Percentiles rank a stretch among this genome's conserved stretches.
phyloP scores from a whole-genome alignment of 1,140 invertebrate genomes.

The Babylonia areolata region DNA sequence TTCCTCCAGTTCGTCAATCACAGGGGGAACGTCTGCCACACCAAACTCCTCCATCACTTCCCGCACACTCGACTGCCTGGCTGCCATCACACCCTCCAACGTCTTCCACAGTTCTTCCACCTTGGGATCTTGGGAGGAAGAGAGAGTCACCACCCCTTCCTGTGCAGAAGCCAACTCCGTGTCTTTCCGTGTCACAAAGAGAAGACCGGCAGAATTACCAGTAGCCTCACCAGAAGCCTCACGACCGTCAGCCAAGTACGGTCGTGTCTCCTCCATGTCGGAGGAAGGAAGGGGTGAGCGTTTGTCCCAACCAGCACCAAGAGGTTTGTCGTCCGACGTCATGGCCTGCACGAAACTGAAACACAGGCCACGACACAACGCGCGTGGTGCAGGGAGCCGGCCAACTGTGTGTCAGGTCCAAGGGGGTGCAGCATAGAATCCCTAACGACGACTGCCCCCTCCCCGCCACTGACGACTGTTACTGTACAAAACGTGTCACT shows the following conservation, averaged over 20 bases:
- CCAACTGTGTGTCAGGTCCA: background rate
- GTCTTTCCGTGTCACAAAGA: background rate
- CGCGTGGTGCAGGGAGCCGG: background rate
- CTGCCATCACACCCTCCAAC: constrained; percentile 55
- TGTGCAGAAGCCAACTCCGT: background rate
- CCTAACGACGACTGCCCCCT: background rate
- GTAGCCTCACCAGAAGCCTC: no score
- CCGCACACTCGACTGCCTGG: constrained; percentile 44
- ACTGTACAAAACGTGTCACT: background rate
- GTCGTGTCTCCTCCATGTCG: background rate
- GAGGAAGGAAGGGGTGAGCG: background rate
- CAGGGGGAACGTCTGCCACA: constrained; percentile 56
- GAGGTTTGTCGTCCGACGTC: background rate
- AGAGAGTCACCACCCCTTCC: background rate
- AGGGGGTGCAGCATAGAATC: background rate
- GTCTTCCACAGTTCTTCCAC: constrained; percentile 54
- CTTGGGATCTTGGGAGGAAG: background rate
- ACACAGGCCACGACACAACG: background rate
- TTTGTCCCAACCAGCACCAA: background rate
- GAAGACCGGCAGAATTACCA: background rate
- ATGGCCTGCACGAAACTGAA: background rate
- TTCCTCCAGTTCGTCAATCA: constrained; percentile 61
- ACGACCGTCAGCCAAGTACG: background rate
- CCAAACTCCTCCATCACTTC: constrained; percentile 60
- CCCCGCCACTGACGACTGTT: background rate